Base-by-base conservation (phyloP, 2,888 invertebrate species). In the Coremacera marginata region DNA sequence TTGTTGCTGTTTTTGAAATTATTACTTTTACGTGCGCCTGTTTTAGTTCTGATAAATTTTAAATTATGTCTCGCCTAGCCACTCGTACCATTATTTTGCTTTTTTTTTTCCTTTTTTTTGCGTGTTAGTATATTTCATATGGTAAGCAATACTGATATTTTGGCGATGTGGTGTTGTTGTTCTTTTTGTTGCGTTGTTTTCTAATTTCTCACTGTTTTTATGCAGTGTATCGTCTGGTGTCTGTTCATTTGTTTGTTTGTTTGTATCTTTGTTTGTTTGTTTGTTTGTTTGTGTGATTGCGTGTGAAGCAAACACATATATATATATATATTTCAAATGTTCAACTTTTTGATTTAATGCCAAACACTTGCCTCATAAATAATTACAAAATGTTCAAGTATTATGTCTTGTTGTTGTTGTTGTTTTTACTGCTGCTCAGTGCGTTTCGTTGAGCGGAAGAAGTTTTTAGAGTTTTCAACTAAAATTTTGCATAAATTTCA, bases 11-110 rank as follows among this genome's bases (percentile, higher is more conserved):
- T 73, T 31, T 49, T 72, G 9, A 22, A 62, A n/a, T 37, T 11
- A 62, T 63, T 44, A 9, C 2, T 65, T n/a, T 34, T 31, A 27
- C 44, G 44, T 77, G 76, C 71, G 81, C 78, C 81, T 81, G 81
- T 75, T 80, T 80, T 76, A 76, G 70, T 76, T 80, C 77, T 80
- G 82, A 83, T 83, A 83, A 83, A 81, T 82, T 82, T 81, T 79
- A 79, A 82, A 82, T 82, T 81, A 81, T 82, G 81, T 82, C 74
- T 71, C 74, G 57, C 75, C 71, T 75, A 71, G 68, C 74, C 71
- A 65, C 76, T 77, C 70, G 76, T 52, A 55, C 5, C 19, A 34
- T 31, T 25, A 11, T 22, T 65, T 34, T 60, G 2, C 19, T 14
- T 67, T 2, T 49, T 44, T 31, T 3, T 25, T 22, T 22, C 27